Evolutionary conservation across 2,113 vertebrate species (phyloP).

Genomic region (Ictidomys tridecemlineatus): DNA sequence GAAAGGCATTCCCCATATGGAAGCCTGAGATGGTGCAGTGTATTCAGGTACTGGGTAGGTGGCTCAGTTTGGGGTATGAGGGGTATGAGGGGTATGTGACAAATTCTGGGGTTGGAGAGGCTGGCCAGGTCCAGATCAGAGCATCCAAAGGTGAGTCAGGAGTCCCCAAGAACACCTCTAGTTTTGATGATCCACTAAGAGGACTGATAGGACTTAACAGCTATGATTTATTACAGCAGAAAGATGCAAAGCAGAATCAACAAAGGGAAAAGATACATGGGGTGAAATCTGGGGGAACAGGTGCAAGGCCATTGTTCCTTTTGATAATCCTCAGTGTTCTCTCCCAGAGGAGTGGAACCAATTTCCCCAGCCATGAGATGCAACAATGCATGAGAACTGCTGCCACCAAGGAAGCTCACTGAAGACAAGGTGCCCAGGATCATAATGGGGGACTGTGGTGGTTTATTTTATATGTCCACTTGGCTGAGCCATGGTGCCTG

Average conservation of each 20-base stretch:
- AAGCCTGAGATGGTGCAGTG: not conserved
- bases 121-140: not conserved
- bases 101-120: not conserved
- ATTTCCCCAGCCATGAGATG: not conserved
- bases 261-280: not conserved
- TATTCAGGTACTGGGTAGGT: not conserved
- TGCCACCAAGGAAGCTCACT: not conserved
- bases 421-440: not conserved
- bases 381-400: not conserved
- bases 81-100: not conserved
- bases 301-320: not conserved
- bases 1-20: not conserved
- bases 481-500: not conserved
- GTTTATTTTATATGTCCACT: not conserved
- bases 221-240: not conserved
- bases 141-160: not conserved
- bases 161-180: not conserved
- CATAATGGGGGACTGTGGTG: not conserved
- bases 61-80: not conserved
- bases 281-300: not conserved
- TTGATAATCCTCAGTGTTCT: not conserved
- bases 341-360: not conserved
- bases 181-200: not conserved
- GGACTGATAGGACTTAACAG: not conserved
- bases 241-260: not conserved